A percentile compares a stretch with the other conserved stretches of the same genome.
These are phyloP conservation scores for Micrasema minimum DNA, from an alignment of 1,140 invertebrate species.

Conservation along the genomic window DNA sequence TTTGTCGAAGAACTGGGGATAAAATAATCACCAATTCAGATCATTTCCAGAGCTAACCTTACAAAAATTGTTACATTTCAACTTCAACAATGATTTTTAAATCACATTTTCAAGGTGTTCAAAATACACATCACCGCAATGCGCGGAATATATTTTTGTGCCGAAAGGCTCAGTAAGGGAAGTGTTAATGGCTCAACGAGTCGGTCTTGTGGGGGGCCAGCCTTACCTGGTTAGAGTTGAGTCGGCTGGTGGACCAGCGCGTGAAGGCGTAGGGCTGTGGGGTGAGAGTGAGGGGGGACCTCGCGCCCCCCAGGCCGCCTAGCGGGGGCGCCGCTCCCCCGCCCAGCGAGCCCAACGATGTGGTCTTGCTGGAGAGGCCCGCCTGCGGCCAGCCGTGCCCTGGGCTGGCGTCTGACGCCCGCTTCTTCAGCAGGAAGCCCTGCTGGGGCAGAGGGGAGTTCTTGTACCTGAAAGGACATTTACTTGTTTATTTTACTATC, in stretches of 20 bases:
- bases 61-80: no score
- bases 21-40: no score
- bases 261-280: constrained; percentile 71
- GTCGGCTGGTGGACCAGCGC: constrained; percentile 85
- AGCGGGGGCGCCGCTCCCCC: constrained; percentile 61
- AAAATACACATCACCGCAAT: no score
- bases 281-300: constrained; percentile 61
- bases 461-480: constrained; percentile 73
- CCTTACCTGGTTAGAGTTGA: constrained; percentile 75
- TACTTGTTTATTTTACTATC: no score
- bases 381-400: constrained; percentile 70
- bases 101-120: no score
- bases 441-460: constrained; percentile 79
- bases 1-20: no score
- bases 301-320: constrained; percentile 45
- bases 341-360: constrained; percentile 76
- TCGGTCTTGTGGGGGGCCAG: no score
- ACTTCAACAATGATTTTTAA: no score
- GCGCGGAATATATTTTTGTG: no score
- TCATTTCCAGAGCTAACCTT: no score
- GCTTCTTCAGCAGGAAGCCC: constrained; percentile 73
- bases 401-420: constrained; percentile 73
- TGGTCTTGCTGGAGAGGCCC: constrained; percentile 81
- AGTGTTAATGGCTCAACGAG: no score
- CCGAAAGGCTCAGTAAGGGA: no score